phyloP scores from a whole-genome alignment of 2,888 invertebrate species.

The Drosophila borborema region DNA sequence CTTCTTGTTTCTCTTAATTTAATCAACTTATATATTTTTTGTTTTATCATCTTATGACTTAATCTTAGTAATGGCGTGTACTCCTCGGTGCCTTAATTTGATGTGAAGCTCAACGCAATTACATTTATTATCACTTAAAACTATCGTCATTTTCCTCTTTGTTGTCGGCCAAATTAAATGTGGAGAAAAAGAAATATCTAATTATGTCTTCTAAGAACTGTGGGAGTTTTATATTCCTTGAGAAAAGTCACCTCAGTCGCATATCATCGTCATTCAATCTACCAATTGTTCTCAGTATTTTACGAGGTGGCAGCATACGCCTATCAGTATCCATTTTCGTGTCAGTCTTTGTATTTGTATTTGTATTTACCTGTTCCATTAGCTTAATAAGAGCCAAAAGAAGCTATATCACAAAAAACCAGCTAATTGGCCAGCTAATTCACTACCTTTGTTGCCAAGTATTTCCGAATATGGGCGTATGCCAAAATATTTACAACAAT shows the following conservation, averaged over 20 bases:
- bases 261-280: constrained; percentile 56
- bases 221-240: constrained; percentile 52
- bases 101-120: constrained; percentile 62
- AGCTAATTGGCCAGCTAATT: constrained; percentile 35
- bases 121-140: constrained; percentile 56
- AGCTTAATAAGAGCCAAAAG: constrained; percentile 33
- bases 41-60: constrained; percentile 20
- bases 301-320: constrained; percentile 36
- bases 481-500: constrained; percentile 29
- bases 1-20: constrained; percentile 48
- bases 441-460: constrained; percentile 7
- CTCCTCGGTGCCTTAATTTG: constrained; percentile 50
- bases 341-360: too few species aligned
- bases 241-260: constrained; percentile 7
- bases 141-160: constrained; percentile 13
- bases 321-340: too few species aligned
- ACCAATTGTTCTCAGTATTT: constrained; percentile 16
- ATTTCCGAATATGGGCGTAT: constrained; percentile 17
- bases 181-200: constrained; percentile 52
- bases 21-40: constrained; percentile 59
- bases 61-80: constrained; percentile 63
- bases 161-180: constrained; percentile 28
- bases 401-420: constrained; percentile 15
- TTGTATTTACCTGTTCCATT: constrained; percentile 14
- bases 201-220: constrained; percentile 75